Percentiles rank a stretch among this genome's conserved stretches.
Conservation (phyloP, 2,888 invertebrate species). For the Netelia virgata region DNA sequence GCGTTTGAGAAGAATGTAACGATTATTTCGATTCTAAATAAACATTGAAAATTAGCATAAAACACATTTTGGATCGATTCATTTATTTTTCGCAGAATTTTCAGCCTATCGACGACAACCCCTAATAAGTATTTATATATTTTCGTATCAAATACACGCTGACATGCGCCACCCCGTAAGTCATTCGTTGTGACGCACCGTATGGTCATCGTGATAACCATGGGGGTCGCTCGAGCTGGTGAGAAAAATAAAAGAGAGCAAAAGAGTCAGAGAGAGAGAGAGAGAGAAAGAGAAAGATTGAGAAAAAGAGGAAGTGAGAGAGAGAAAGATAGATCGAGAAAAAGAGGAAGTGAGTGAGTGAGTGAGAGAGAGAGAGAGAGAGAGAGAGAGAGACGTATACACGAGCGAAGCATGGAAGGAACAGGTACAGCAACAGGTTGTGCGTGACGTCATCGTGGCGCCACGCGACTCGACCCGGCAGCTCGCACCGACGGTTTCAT, state of each 20-base stretch:
- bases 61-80: too few relatives aligned
- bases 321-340: constrained; percentile 4
- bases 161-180: constrained; percentile 19
- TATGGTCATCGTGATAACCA: constrained; percentile 17
- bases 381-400: constrained; percentile 10
- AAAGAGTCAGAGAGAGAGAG: constrained; percentile 1
- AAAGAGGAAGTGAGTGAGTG: constrained; percentile 36
- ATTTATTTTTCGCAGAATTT: neutral
- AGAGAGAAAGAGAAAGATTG: too few relatives aligned
- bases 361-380: constrained; percentile 37
- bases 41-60: neutral
- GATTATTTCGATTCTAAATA: neutral
- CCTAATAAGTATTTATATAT: neutral
- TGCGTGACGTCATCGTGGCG: constrained; percentile 82
- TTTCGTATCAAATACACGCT: constrained; percentile 8
- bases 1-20: too few relatives aligned
- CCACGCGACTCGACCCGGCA: constrained; percentile 80
- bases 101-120: neutral
- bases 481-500: constrained; percentile 76
- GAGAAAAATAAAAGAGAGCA: neutral
- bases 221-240: neutral
- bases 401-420: constrained; percentile 60
- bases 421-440: constrained; percentile 82
- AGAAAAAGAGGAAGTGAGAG: neutral
- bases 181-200: constrained; percentile 63